A percentile compares a stretch with the other conserved stretches of the same genome.
Conservation (phyloP, 2,888 invertebrate genomes). For the Drosophila dives region DNA sequence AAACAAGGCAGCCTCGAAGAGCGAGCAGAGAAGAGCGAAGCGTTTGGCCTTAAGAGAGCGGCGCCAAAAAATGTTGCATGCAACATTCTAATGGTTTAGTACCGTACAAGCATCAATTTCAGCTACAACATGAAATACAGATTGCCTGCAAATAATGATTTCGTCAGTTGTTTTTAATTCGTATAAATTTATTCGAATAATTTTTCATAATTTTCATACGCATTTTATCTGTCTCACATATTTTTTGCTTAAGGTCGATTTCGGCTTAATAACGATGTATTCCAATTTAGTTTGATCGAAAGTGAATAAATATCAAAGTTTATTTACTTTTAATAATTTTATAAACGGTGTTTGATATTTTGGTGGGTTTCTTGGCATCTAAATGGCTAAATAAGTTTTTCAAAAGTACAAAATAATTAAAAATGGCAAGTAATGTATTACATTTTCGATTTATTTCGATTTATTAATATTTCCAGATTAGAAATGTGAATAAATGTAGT, state of each 20-base stretch:
- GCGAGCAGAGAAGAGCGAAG: conserved; percentile 12
- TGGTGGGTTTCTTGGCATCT: too few species aligned
- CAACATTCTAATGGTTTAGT: conserved; percentile 30
- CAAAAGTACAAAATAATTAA: too few species aligned
- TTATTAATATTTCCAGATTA: not conserved
- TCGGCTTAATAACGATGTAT: not conserved
- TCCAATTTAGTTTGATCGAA: not conserved
- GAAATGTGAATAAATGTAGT: not conserved
- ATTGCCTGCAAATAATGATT: not conserved
- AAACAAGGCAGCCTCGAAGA: not conserved
- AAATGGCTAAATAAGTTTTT: too few species aligned
- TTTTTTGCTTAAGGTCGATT: not conserved
- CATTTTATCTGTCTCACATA: not conserved
- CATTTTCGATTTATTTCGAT: not conserved
- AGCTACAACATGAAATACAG: not conserved
- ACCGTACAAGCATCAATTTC: not conserved
- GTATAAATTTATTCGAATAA: not conserved
- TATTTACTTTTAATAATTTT: not conserved
- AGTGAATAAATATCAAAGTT: not conserved
- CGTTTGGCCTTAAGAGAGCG: conserved; percentile 42
- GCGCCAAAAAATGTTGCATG: conserved; percentile 42
- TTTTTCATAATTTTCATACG: not conserved
- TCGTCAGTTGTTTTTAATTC: not conserved
- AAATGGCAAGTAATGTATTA: too few species aligned
- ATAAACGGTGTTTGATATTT: not conserved